Conservation (phyloP, 2,797 vertebrate species). For the Odontamblyopus rebecca region DNA sequence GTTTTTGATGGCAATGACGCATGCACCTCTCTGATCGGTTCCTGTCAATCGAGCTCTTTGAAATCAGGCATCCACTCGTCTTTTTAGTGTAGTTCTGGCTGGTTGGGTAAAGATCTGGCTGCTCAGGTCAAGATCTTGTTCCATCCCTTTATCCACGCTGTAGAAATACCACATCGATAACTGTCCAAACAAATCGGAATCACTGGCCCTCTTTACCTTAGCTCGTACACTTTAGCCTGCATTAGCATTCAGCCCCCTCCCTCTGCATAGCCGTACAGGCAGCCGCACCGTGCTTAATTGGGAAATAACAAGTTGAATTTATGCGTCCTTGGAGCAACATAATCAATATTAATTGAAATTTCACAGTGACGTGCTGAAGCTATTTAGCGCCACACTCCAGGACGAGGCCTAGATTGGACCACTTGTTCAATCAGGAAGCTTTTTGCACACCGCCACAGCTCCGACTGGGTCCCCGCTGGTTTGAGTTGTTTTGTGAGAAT, state of each 20-base stretch:
- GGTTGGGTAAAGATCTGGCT: no score
- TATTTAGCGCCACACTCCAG: constrained; percentile 55
- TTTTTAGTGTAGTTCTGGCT: no score
- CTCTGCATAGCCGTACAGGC: constrained; percentile 45
- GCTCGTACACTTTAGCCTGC: constrained; percentile 41
- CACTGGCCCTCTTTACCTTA: constrained; percentile 50
- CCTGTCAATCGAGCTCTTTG: no score
- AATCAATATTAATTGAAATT: constrained; percentile 77
- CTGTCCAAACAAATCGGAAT: constrained; percentile 62
- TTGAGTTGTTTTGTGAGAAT: constrained; percentile 51
- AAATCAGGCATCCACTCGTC: no score
- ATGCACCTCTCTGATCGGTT: no score
- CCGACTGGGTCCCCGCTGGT: constrained; percentile 52
- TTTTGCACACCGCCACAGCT: constrained; percentile 44
- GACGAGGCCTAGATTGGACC: constrained; percentile 56
- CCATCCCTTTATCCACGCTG: constrained; percentile 5
- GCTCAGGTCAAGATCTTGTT: no score
- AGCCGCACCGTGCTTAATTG: constrained; percentile 60
- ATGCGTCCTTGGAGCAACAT: constrained; percentile 68
- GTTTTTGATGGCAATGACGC: no score
- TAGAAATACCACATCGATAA: constrained; percentile 64
- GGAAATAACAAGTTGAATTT: constrained; percentile 72
- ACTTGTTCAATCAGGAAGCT: constrained; percentile 65
- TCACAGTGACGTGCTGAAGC: constrained; percentile 59
- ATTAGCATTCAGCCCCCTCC: constrained; percentile 55